Base-by-base conservation (phyloP, 2,888 invertebrate genomes). In the Parnassius mnemosyne region DNA sequence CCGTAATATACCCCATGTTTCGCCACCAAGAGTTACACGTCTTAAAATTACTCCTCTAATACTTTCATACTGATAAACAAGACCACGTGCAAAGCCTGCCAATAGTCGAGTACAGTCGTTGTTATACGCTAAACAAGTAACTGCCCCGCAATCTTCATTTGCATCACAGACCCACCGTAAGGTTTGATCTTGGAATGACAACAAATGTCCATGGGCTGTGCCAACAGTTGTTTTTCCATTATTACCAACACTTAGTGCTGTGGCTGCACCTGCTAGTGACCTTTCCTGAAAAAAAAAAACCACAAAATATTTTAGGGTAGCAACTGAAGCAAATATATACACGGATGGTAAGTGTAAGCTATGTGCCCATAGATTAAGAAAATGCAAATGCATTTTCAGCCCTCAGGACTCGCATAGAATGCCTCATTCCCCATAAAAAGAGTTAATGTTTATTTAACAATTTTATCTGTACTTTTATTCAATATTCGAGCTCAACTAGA, bases 1-100 rank as follows among this genome's bases (percentile, higher is more conserved):
- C 46, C 84, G 76, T 55, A 92, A 74, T 7, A 83, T 85, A 1
- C 92, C 92, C 92, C 92, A 92, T 65, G 84, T 81, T 66, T 91
- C 90, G 25, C 92, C 91, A 3, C 90, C 92, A 3, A 90, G 85
- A 67, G 85, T 93, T 69, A 85, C 91, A 12, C 84, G 78, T 64
- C 90, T 76, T n/a, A 91, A 74, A 63, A 89, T 79, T 42, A 82
- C 66, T 9, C 90, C 98, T 74, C 93, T 94, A 55, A 93, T 92
- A 66, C 95, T 95, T 87, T 99, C 98, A 80, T 98, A 95, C 95
- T 99, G 98, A 57, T 96, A 94, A 65, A 99, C 96, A 70, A 96
- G 93, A 25, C 98, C 98, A 66, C 97, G 94, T 0, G 93, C 93
- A 74, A 89, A 93, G 0, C 94, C 92, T 54, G 95, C 96, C 25